These are phyloP conservation scores for Speoplatyrhinus poulsoni DNA, from an alignment of 2,113 vertebrate species.

Conservation along the genomic window DNA sequence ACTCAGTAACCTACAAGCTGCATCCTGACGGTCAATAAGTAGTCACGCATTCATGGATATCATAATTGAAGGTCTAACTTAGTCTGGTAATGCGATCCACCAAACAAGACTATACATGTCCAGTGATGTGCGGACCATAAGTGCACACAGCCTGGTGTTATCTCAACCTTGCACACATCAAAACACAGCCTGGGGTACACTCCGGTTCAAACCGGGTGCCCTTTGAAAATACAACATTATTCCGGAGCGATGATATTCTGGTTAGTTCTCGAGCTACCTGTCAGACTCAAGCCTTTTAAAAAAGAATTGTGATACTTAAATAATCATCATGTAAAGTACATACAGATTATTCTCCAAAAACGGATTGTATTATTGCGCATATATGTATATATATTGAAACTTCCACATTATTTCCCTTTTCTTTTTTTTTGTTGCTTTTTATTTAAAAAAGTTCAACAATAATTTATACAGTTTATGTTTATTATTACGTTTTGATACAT, in stretches of 20 bases:
- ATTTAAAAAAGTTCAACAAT: neutral
- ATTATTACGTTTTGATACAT: neutral
- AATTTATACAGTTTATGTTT: neutral
- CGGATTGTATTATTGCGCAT: neutral
- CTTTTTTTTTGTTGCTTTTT: neutral
- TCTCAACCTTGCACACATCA: constrained; percentile 68
- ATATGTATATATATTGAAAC: neutral
- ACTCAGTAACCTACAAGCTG: constrained; percentile 30
- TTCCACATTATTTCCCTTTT: neutral
- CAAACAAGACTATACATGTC: constrained; percentile 60
- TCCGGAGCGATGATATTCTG: constrained; percentile 40
- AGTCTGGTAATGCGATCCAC: constrained; percentile 34
- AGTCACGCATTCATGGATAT: constrained; percentile 60
- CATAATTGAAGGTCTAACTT: constrained; percentile 43
- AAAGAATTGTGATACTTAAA: constrained; percentile 50
- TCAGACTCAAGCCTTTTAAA: constrained; percentile 39
- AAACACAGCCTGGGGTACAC: constrained; percentile 57
- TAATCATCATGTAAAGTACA: constrained; percentile 42
- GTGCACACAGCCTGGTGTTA: constrained; percentile 53
- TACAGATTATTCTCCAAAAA: neutral
- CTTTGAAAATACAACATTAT: constrained; percentile 71
- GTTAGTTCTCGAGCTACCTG: constrained; percentile 53
- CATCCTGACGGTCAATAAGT: constrained; percentile 30
- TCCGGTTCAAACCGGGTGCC: constrained; percentile 69
- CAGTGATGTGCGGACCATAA: constrained; percentile 48